Percentiles rank a stretch among this genome's conserved stretches.
Evolutionary conservation across 2,888 invertebrate species (phyloP).

Genomic region (Cryptosula pallasiana): DNA sequence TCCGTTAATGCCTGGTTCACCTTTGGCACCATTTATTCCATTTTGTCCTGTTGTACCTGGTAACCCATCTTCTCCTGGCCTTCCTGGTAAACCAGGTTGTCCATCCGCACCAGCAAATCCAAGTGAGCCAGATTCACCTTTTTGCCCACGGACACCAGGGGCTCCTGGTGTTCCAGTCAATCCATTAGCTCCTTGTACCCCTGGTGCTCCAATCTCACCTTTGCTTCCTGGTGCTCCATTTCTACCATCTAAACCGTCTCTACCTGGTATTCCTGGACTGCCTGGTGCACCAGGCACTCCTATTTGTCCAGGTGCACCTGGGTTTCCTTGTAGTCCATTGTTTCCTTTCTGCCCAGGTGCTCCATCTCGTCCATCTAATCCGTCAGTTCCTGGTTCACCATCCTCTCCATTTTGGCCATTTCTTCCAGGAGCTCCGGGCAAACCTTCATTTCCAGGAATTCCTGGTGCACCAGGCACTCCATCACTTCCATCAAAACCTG

Average conservation of each 20-base stretch:
- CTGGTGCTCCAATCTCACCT: background rate
- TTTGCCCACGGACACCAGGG: background rate
- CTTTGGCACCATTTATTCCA: slow-evolving; percentile 1
- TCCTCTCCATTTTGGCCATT: background rate
- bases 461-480: background rate
- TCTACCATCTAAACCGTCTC: background rate
- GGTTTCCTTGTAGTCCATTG: background rate
- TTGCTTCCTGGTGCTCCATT: background rate
- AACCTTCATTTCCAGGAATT: background rate
- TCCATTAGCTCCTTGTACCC: background rate
- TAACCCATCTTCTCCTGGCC: slow-evolving; percentile 7
- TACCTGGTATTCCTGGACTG: background rate
- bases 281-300: background rate
- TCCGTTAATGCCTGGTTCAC: slow-evolving; percentile 7
- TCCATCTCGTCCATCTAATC: background rate
- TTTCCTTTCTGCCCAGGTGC: background rate
- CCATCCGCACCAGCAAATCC: background rate
- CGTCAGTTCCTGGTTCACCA: background rate
- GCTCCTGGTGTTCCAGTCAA: background rate
- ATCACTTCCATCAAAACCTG: background rate
- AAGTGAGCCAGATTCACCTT: background rate
- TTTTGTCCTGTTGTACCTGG: background rate
- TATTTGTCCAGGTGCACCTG: background rate
- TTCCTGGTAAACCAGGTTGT: background rate
- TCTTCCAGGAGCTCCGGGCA: background rate